Percentiles rank a stretch among this genome's conserved stretches.
Evolutionary conservation across 1,140 invertebrate species (phyloP).

Genomic region (Drosophila nikananu): DNA sequence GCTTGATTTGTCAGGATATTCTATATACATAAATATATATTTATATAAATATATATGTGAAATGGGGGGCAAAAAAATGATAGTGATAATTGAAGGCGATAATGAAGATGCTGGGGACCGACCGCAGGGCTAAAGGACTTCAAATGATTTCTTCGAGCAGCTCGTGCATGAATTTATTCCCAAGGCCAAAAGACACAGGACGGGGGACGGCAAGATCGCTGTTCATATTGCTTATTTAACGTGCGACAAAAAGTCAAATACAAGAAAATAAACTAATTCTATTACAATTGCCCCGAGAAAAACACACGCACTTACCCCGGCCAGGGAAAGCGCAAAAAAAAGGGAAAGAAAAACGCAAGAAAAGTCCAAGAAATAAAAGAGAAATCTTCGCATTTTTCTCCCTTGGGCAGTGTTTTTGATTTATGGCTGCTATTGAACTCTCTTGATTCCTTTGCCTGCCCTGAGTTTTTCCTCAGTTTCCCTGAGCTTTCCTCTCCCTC

Average conservation of each 20-base stretch:
- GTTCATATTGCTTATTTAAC: conserved; percentile 35
- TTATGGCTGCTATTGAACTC: conserved; percentile 77
- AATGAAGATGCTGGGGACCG: conserved; percentile 18
- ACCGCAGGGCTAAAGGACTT: conserved; percentile 35
- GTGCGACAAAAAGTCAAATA: conserved; percentile 73
- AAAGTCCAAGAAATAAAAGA: conserved; percentile 7
- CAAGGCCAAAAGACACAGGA: background rate
- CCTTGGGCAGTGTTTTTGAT: conserved; percentile 67
- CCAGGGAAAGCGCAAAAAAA: background rate
- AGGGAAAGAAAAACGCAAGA: conserved; percentile 4
- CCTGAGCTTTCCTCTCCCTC: conserved; percentile 6
- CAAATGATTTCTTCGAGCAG: conserved; percentile 55
- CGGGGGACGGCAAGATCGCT: background rate
- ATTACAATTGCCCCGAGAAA: conserved; percentile 61
- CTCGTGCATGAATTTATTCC: conserved; percentile 68
- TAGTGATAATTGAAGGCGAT: conserved; percentile 58
- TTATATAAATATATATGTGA: conserved; percentile 22
- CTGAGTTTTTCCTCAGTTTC: conserved; percentile 8
- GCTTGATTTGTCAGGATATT: conserved; percentile 56
- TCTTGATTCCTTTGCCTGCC: conserved; percentile 12
- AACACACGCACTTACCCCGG: conserved; percentile 20
- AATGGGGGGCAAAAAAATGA: conserved; percentile 36
- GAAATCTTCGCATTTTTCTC: conserved; percentile 24
- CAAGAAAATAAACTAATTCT: conserved; percentile 70
- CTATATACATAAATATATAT: background rate